Base-by-base conservation (phyloP, 2,797 vertebrate species). In the Xenopus petersii region DNA sequence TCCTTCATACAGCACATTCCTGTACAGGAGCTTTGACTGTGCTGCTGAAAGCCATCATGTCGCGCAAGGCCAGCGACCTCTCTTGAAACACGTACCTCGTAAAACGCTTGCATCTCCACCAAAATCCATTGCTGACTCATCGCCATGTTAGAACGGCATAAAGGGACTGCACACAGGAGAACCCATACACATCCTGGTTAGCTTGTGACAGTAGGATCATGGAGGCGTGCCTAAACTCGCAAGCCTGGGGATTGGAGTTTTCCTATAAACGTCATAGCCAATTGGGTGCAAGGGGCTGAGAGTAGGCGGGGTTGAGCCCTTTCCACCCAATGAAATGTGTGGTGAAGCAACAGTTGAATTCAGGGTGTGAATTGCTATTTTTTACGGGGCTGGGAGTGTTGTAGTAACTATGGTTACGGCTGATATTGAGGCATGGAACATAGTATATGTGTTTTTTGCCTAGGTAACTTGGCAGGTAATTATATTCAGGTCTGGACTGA, bases 101-200 rank as follows among this genome's bases (percentile, higher is more conserved):
- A 98, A 66, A 98, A 93, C 0, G 95, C 96, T 85, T 98, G 96
- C 0, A 98, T 97, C 85, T 97, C 96, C 81, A 98, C 96, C 84
- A 98, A 85, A 71, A 98, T 95, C 96, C 96, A 98, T 75, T 97
- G 96, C 87, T 98, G 94, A 2, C 93, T 91, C 0, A 86, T 85
- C 91, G 93, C 93, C 94, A 96, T 95, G 71, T 87, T 90, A 7
- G 49, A 33, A 2, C n/a, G 2, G 16, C 59, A 5, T 15, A 12
- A 8, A 75, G 42, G 16, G 10, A 24, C 65, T n/a, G 13, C 36
- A 42, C 6, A 7, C 36, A 5, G 6, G 55, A 63, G 15, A 46
- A 26, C 11, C 36, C 12, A 21, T 30, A 7, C 36, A 64, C 75
- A 73, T 78, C 75, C 75, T 78, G 71, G 55, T 56, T 42, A 3